Base-by-base conservation (phyloP, 2,888 invertebrate genomes). In the Agrotis puta region DNA sequence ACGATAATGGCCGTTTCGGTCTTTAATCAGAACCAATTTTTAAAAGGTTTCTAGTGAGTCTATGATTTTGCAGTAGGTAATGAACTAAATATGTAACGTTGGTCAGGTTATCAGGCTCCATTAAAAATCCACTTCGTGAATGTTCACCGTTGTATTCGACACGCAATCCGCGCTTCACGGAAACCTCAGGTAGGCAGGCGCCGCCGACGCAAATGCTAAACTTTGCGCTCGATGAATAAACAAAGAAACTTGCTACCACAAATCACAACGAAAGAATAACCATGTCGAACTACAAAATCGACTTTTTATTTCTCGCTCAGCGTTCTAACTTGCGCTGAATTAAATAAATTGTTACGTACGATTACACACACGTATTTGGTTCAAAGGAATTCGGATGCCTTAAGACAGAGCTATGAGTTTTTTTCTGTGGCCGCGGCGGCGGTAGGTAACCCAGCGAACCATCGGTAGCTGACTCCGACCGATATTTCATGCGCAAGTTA, bases 361-460 rank as follows among this genome's bases (percentile, higher is more conserved):
- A 95, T 95, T 95, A 94, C 89, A 93, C 94, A 92, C 93, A 93
- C 93, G 92, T 91, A 95, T 95, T 95, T 96, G 94, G 88, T 88
- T 94, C 91, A 80, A 94, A 93, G 96, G 96, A 95, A 96, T 96
- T 93, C 89, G 90, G 89, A 92, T 94, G 91, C 90, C 90, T 90
- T 91, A 88, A 92, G 90, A 93, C 92, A 92, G 91, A 92, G 88
- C 89, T 91, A 92, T 89, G 88, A 84, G 89, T 79, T 92, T 93
- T 93, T 94, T 94, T 92, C 85, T 88, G 88, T 89, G 90, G 88
- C 88, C 85, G 88, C 85, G 88, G 88, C 93, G 91, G 94, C 95
- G 95, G 95, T 95, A 95, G 95, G 95, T 95, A 94, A 87, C 87
- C 92, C 94, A 95, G 95, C 95, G 90, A 95, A 94, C 95, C 94